Conservation (phyloP, 2,888 invertebrate genomes). For the Diarsia rubi region DNA sequence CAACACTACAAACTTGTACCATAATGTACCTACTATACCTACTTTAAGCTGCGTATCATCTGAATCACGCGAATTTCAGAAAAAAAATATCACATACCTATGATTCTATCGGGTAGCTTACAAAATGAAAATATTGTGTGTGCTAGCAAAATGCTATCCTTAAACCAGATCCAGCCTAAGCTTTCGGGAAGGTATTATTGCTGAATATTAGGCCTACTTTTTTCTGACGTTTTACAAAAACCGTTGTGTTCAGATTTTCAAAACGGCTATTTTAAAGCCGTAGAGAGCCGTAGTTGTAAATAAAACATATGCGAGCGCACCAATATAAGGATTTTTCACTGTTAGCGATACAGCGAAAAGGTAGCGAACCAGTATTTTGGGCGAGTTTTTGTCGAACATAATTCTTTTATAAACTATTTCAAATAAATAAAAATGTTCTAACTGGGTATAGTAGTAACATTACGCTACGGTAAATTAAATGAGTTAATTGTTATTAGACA, state of each 20-base stretch:
- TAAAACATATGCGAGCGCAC: not conserved
- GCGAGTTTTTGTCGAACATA: conserved; percentile 7
- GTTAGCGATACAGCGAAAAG: not conserved
- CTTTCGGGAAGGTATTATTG: conserved; percentile 1
- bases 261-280: not conserved
- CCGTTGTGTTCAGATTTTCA: not conserved
- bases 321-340: not conserved
- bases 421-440: not conserved
- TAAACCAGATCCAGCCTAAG: conserved; percentile 3
- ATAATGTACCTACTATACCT: too few species aligned
- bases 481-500: conserved; percentile 34
- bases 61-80: conserved; percentile 4
- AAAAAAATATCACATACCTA: not conserved
- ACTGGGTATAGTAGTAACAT: conserved; percentile 10
- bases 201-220: conserved; percentile 1
- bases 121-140: conserved; percentile 4
- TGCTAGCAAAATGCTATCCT: not conserved
- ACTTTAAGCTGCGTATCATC: not conserved
- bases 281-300: conserved; percentile 5
- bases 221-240: not conserved
- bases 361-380: not conserved
- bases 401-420: not conserved
- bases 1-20: too few species aligned
- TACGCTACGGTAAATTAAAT: conserved; percentile 23
- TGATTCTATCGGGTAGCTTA: not conserved